Evolutionary conservation across 2,113 vertebrate genomes (phyloP).

Genomic region (Emydura subglobosa): DNA sequence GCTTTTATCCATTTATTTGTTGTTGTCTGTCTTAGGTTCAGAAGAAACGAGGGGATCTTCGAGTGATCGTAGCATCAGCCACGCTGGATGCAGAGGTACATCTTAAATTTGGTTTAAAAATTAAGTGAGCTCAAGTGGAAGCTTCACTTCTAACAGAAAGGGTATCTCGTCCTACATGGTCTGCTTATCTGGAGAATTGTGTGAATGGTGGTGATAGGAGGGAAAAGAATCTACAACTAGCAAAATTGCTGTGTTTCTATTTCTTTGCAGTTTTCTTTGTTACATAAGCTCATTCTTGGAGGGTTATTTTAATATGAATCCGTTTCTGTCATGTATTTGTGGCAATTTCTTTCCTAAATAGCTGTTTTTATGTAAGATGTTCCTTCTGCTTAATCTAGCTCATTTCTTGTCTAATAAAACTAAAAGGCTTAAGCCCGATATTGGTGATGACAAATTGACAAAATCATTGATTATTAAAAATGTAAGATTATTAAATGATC

Average conservation of each 20-base stretch:
- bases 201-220: not conserved
- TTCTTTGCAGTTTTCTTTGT: not conserved
- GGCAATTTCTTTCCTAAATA: not conserved
- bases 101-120: not conserved
- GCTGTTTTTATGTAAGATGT: not conserved
- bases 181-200: not conserved
- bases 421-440: not conserved
- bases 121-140: not conserved
- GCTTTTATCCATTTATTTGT: not conserved
- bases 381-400: not conserved
- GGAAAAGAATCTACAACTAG: not conserved
- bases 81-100: conserved; percentile 98
- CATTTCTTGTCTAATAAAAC: not conserved
- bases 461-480: not conserved
- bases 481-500: not conserved
- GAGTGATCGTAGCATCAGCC: conserved; percentile 95
- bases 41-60: conserved; percentile 94
- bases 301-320: not conserved
- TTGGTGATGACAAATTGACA: not conserved
- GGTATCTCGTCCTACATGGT: not conserved
- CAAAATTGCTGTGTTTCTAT: not conserved
- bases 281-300: not conserved
- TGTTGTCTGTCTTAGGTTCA: conserved; percentile 85
- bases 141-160: not conserved
- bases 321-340: not conserved